Base-by-base conservation (phyloP, 1,140 invertebrate genomes). In the Dinoponera quadriceps region DNA sequence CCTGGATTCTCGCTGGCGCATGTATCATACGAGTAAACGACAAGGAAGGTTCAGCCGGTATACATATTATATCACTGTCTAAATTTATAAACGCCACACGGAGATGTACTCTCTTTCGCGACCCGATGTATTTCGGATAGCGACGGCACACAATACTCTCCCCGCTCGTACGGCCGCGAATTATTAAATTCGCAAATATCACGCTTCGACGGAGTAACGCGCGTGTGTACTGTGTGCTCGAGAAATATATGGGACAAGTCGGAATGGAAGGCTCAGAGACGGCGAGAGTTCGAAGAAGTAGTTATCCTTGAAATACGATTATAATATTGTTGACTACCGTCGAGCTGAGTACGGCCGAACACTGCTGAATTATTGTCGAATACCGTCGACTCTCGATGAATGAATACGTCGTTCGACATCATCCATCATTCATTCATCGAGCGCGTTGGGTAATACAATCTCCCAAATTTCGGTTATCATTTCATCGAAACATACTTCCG, bases 1-100 rank as follows among this genome's bases (percentile, higher is more conserved):
- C 68, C 68, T 57, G 51, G 20, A 48, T n/a, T 51, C 14, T 20
- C 38, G 38, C 29, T 33, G n/a, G 44, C 44, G 20, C 49, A 49
- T 62, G 49, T 20, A 75, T 63, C 72, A 44, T 57, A 16, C 25
- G 33, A 25, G 27, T 75, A 63, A 44, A 75, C 44, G 60, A 75
- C 44, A 18, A 33, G 72, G 16, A 62, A 65, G 25, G n/a, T 66
- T 77, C 20, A 48, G 20, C 4, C 48, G 29, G 20, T 9, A 44
- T 77, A 66, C 49, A 55, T 66, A 44, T 44, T 75, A 51, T 5
- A 75, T 75, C n/a, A 75, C 27, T 63, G 44, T 65, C 73, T 75
- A 63, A 75, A 75, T 75, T 75, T 75, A 54, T 75, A 75, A 75
- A 65, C 44, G 38, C n/a, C 44, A 33, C 2, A 54, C 25, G 60